A percentile compares a stretch with the other conserved stretches of the same genome.
Evolutionary conservation across 2,797 vertebrate species (phyloP).

Genomic region (Capromys pilorides): DNA sequence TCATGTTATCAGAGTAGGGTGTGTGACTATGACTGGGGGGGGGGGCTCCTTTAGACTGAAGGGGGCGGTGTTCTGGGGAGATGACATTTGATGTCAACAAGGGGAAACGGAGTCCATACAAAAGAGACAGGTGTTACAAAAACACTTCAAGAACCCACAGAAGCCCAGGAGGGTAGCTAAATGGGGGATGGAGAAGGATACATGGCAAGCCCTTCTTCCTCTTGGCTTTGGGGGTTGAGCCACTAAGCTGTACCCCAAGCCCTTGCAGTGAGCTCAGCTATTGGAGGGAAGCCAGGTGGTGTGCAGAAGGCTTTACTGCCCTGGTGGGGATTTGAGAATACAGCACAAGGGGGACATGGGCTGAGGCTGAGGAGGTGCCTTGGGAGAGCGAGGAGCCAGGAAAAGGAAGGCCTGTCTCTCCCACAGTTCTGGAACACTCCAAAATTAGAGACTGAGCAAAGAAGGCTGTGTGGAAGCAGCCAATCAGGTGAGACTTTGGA

Average conservation of each 20-base stretch:
- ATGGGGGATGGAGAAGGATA: neutral
- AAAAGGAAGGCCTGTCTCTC: neutral
- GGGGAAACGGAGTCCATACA: neutral
- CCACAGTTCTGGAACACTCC: neutral
- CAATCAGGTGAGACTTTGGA: neutral
- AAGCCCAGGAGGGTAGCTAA: neutral
- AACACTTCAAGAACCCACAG: neutral
- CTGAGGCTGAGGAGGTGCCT: neutral
- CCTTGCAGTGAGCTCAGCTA: neutral
- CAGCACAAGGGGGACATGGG: neutral
- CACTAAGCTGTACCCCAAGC: neutral
- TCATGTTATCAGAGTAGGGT: neutral
- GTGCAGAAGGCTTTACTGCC: neutral
- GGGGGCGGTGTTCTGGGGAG: neutral
- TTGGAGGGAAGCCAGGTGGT: neutral
- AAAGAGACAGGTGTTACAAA: neutral
- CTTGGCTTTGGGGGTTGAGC: neutral
- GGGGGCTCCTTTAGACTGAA: neutral
- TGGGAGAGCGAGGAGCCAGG: neutral
- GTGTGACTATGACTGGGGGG: neutral
- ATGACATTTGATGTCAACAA: neutral
- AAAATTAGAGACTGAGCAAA: neutral
- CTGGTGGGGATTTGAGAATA: neutral
- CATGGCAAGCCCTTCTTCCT: neutral
- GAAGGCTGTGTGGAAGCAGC: neutral